Evolutionary conservation across 2,797 vertebrate genomes (phyloP).

Genomic region (Anableps anableps): DNA sequence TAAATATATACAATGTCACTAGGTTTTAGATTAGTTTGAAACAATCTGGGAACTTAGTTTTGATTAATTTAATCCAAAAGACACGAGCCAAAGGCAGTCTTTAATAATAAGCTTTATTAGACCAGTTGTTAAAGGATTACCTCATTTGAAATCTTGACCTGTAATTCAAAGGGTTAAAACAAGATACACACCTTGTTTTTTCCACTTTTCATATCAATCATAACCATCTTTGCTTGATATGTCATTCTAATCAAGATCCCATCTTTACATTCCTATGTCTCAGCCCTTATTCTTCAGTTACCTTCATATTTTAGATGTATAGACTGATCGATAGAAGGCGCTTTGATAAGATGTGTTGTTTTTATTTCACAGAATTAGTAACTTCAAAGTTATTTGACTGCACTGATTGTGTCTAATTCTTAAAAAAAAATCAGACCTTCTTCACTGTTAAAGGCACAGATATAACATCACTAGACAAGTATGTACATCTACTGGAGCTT

Average conservation of each 20-base stretch:
- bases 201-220: neutral
- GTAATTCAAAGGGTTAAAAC: neutral
- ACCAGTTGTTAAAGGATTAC: conserved; percentile 1
- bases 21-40: neutral
- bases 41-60: neutral
- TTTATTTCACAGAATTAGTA: conserved; percentile 24
- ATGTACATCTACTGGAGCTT: neutral
- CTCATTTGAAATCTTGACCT: neutral
- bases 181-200: neutral
- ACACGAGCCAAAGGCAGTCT: neutral
- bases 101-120: conserved; percentile 43
- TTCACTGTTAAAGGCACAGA: neutral
- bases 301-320: neutral
- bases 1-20: neutral
- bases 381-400: neutral
- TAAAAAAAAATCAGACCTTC: neutral
- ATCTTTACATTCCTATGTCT: neutral
- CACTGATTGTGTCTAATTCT: neutral
- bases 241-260: neutral
- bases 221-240: neutral
- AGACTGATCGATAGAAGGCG: neutral
- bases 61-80: neutral
- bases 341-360: neutral
- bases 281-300: neutral
- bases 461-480: neutral